phyloP scores from a whole-genome alignment of 2,113 vertebrate species.

The Prunella fulvescens region DNA sequence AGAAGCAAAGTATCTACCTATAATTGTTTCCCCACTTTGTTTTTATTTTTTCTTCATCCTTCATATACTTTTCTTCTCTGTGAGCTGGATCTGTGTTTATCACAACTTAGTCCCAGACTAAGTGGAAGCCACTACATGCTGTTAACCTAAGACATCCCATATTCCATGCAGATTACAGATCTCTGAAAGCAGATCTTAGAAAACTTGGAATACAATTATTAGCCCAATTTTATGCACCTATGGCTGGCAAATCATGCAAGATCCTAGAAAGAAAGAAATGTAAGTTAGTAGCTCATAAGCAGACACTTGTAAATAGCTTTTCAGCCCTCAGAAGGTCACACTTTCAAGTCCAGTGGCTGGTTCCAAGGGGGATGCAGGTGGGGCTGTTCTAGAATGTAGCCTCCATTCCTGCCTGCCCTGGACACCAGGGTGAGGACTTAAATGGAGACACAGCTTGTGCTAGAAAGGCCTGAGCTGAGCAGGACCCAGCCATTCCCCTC shows the following conservation, averaged over 20 bases:
- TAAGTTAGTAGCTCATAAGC: not conserved
- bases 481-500: not conserved
- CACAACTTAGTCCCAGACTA: not conserved
- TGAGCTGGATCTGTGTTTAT: not conserved
- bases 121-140: not conserved
- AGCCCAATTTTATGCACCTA: not conserved
- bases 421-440: not conserved
- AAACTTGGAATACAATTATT: not conserved
- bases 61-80: not conserved
- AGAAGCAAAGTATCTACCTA: not conserved
- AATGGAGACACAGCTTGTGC: not conserved
- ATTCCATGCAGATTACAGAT: not conserved
- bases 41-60: not conserved
- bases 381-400: not conserved
- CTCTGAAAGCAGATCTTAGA: not conserved
- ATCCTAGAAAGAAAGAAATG: not conserved
- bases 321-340: not conserved
- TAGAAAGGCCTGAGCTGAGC: not conserved
- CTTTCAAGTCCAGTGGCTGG: not conserved
- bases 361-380: not conserved
- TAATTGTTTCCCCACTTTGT: not conserved
- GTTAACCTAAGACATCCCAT: not conserved
- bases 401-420: not conserved
- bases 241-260: not conserved
- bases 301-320: not conserved